Evolutionary conservation across 1,140 invertebrate genomes (phyloP), one percentile per base, ranked within the genome.

Genomic region (Brachionus paranguensis): DNA sequence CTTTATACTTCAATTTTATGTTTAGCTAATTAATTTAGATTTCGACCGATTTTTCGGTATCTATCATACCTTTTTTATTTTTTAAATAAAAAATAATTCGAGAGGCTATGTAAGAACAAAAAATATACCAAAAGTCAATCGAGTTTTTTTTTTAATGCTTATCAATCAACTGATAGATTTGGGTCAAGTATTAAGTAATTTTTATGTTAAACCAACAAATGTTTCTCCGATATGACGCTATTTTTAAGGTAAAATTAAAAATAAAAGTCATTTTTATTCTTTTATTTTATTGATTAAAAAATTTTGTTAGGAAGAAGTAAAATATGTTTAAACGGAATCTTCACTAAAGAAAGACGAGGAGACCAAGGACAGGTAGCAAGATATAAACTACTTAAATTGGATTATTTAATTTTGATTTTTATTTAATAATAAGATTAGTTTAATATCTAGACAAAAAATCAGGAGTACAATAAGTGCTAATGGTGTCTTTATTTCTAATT

Each of bases 1-100:
- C 68, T 72, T 72, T 68, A 33, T 68, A 29, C 33, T 72, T 72
- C 68, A 72, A 17, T 72, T 72, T 72, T 72, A 43, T 72, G 68
- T 72, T 20, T 72, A 45, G 3, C 68, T 72, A 72, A 72, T 72
- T 72, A 72, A 72, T 72, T 72, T 43, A 43, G 68, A 72, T 72
- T 72, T 72, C 29, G 65, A 20, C 17, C 53, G 53, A 60, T 60
- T 60, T 17, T 2, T 60, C 53, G 20, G 68, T 72, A 72, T 72
- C 68, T 72, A 43, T 6, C 33, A 33, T 68, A 68, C 65, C 65
- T 68, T 68, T 68, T 33, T 68, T 37, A 24, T 24, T 24, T 24
- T 24, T 24, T 24, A 24, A 24, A 17, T 53, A n/a, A 20, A 60
- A 60, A 60, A 20, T 0, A 0, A 17, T 55, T 20, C 7, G 2